Evolutionary conservation across 2,113 vertebrate species (phyloP).

Genomic region (Barbus barbus): DNA sequence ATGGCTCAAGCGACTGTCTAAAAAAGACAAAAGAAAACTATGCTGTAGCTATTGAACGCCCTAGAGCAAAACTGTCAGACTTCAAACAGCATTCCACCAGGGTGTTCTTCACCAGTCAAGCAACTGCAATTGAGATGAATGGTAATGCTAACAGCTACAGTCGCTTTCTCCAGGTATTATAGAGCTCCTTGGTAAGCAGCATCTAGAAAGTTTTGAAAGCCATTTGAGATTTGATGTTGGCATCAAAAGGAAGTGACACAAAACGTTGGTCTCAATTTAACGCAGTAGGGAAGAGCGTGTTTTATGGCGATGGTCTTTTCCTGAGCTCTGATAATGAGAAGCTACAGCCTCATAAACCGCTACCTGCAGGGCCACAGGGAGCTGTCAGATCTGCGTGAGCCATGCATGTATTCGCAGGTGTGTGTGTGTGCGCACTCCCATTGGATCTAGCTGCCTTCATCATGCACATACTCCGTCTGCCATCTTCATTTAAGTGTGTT

Average conservation of each 20-base stretch:
- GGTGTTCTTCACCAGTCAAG: slow-evolving; percentile 7
- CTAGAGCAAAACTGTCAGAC: background rate
- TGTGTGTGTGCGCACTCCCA: background rate
- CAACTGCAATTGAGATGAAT: slow-evolving; percentile 26
- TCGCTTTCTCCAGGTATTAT: slow-evolving; percentile 5
- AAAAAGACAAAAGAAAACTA: background rate
- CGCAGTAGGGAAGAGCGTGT: slow-evolving; percentile 38
- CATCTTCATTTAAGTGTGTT: background rate
- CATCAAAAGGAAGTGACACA: slow-evolving; percentile 49
- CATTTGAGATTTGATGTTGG: slow-evolving; percentile 48
- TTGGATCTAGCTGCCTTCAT: slow-evolving; percentile 16
- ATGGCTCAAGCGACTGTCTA: background rate
- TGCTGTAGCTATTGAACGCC: background rate
- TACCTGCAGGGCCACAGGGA: slow-evolving; percentile 48
- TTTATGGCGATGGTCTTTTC: slow-evolving; percentile 49
- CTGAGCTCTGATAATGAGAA: slow-evolving; percentile 51
- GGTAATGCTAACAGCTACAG: slow-evolving; percentile 3
- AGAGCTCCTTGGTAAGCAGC: slow-evolving; percentile 21
- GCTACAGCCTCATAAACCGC: slow-evolving; percentile 54
- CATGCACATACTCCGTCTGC: background rate
- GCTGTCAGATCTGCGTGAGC: slow-evolving; percentile 25
- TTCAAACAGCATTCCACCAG: background rate
- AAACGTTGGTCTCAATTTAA: slow-evolving; percentile 48
- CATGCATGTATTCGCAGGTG: background rate
- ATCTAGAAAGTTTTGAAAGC: slow-evolving; percentile 31